Base-by-base conservation (phyloP, 2,797 vertebrate species). In the Geotria australis region DNA sequence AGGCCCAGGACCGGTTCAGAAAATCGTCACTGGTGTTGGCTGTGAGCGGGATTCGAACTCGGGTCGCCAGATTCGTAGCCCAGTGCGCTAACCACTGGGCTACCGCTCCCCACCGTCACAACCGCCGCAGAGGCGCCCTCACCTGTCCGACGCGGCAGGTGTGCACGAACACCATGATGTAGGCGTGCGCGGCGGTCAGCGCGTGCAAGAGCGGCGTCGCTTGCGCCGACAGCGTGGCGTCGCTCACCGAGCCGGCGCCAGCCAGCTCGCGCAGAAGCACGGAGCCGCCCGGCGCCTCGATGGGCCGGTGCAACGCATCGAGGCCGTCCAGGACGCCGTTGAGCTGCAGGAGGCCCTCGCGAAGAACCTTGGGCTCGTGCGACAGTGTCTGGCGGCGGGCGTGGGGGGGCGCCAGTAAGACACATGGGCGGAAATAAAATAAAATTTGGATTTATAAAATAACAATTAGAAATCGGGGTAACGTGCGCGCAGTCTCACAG, bases 121-220 rank as follows among this genome's bases (percentile, higher is more conserved):
- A 38, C 24, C 24, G 5, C 24, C 24, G 38, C 24, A 38, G 24
- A 38, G 24, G 24, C 5, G 24, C 24, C 38, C 24, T 38, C 70
- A 86, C 86, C 81, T 94, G 86, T 62, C 86, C 86, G 7, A 94
- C 86, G 62, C 86, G 72, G 69, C 86, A 94, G 12, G 85, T 94
- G 66, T 93, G 86, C 58, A 93, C 86, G 58, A 94, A 94, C 86
- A 94, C 93, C 68, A 94, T 83, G 72, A 94, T 94, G 73, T 93
- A 93, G 38, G 86, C 86, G 3, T 94, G 85, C 1, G 86, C 86
- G 2, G 86, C 85, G 1, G 85, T 88, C 10, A 94, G 78, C 1
- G 86, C 81, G 62, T 94, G 85, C 7, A 94, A 73, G 56, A 94
- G 71, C 3, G 86, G 86, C 2, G 85, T 93, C 60, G 86, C 85